These are phyloP conservation scores for Oryctes rhinoceros DNA, from an alignment of 1,140 invertebrate species.

Conservation along the genomic window DNA sequence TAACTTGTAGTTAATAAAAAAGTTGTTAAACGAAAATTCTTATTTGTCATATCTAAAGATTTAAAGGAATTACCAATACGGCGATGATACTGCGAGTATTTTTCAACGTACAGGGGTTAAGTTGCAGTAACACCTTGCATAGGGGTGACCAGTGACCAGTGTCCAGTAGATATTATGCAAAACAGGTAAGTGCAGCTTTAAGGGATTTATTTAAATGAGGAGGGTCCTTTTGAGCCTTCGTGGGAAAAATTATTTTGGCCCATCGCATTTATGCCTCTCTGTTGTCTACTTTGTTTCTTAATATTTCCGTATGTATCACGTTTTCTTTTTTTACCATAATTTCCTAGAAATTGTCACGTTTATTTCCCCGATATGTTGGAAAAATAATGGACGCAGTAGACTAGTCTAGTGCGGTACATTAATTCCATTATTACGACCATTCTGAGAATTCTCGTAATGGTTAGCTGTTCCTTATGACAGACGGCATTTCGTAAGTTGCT, in stretches of 20 bases:
- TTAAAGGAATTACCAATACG: too few relatives aligned
- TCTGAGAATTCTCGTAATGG: conserved; percentile 44
- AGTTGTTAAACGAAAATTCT: too few relatives aligned
- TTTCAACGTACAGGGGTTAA: conserved; percentile 41
- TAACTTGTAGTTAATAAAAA: too few relatives aligned
- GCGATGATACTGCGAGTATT: too few relatives aligned
- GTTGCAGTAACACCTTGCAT: conserved; percentile 48
- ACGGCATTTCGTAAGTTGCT: conserved; percentile 26
- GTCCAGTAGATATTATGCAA: conserved; percentile 54
- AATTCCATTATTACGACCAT: conserved; percentile 48
- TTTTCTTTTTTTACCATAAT: conserved; percentile 25
- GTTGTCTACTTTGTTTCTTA: not conserved
- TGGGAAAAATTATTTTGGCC: conserved; percentile 45
- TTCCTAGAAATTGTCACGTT: conserved; percentile 34
- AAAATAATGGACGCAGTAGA: conserved; percentile 38
- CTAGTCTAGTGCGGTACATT: conserved; percentile 47
- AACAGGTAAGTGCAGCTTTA: conserved; percentile 46
- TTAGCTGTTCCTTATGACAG: conserved; percentile 29
- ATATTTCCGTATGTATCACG: not conserved
- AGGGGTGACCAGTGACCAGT: conserved; percentile 49
- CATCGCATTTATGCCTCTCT: not conserved
- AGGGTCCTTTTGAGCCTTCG: conserved; percentile 45
- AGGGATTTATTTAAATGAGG: conserved; percentile 55
- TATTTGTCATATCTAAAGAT: too few relatives aligned
- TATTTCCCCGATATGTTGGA: conserved; percentile 11